phyloP scores from a whole-genome alignment of 2,113 vertebrate genomes.

The Xerus inauris region DNA sequence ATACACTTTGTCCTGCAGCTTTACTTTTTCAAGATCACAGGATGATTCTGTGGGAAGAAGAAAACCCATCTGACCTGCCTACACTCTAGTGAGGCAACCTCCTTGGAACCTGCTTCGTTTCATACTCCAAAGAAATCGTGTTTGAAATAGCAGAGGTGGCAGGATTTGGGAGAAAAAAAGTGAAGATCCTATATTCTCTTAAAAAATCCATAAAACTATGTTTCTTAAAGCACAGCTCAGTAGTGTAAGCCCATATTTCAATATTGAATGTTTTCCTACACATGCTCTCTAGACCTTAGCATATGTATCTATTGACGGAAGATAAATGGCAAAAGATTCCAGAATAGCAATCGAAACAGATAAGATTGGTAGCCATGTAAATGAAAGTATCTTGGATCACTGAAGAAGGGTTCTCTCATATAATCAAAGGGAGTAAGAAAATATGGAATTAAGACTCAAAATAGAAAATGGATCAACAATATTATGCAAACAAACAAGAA shows the following conservation, averaged over 20 bases:
- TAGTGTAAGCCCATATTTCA: background rate
- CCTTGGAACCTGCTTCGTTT: background rate
- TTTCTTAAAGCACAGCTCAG: background rate
- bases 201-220: background rate
- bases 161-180: background rate
- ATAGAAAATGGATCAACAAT: background rate
- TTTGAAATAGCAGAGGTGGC: constrained; percentile 7
- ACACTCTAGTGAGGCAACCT: background rate
- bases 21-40: constrained; percentile 56
- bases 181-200: background rate
- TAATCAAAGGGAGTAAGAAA: background rate
- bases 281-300: background rate
- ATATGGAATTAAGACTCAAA: background rate
- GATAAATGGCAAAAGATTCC: constrained; percentile 31
- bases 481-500: background rate
- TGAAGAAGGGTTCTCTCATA: background rate
- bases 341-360: background rate
- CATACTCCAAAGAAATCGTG: background rate
- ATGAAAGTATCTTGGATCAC: background rate
- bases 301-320: background rate
- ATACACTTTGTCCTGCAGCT: constrained; percentile 59
- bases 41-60: constrained; percentile 61
- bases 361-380: background rate
- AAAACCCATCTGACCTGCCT: constrained; percentile 53
- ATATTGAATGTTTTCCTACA: background rate